Base-by-base conservation (phyloP, 2,797 vertebrate genomes). In the Poecilia wingei region DNA sequence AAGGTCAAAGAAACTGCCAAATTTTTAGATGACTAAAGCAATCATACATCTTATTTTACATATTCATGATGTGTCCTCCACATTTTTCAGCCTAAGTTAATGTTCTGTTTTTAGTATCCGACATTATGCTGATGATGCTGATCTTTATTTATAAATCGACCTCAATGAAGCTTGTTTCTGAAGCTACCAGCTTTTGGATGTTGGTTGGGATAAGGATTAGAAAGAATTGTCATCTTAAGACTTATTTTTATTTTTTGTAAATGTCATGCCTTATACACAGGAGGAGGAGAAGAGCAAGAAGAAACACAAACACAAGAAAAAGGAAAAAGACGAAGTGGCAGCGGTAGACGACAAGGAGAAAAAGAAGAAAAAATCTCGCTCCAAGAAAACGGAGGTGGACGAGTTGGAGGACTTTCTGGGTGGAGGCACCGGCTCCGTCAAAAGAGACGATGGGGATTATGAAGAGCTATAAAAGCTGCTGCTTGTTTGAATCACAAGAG, bases 351-450 rank as follows among this genome's bases (percentile, higher is more conserved):
- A 95, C 73, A 95, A 95, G 81, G 93, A 96, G 41, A 95, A 95
- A 45, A 97, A 94, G 92, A 96, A 95, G 74, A 96, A 95, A 74
- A 95, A 95, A 43, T 82, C 95, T 1, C 91, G 95, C 87, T 90
- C 90, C 88, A 97, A 96, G 91, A 97, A 96, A 85, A 89, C 90
- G 0, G 96, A 94, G 0, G 92, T 96, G 22, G 97, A 97, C 3
- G 98, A 98, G 93, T 93, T 99, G 90, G 98, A 99, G 92, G 97
- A 97, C 86, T 99, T 99, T 85, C 93, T 99, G 84, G 97, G 97
- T 0, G 97, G 97, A 9, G 96, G 95, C 59, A 91, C 89, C 0
- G 94, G 25, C 0, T 1, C 80, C 2, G 49, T 94, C 80, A 94
- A 95, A 94, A 94, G 77, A 41, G 97, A 97, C 0, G 97, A 96